Evolutionary conservation across 2,113 vertebrate genomes (phyloP).

Genomic region (Cyphomyrus plagiostoma): DNA sequence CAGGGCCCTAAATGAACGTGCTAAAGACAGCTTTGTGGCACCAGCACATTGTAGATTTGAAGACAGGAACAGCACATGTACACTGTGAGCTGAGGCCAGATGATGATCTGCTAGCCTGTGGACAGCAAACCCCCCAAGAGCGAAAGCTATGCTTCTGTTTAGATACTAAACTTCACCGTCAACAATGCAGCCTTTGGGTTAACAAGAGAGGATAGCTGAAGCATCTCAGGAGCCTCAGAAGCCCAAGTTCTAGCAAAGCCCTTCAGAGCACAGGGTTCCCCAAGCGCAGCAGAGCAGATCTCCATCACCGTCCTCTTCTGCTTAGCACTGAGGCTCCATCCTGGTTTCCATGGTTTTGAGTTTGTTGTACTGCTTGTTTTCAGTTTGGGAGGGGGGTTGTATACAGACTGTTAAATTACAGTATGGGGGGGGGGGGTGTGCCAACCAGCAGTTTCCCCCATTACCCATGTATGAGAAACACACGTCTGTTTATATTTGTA

Average conservation of each 20-base stretch:
- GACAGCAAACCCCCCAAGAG: neutral
- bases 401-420: neutral
- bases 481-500: neutral
- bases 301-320: neutral
- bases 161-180: neutral
- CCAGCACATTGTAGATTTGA: neutral
- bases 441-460: neutral
- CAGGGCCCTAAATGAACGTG: neutral
- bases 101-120: neutral
- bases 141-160: neutral
- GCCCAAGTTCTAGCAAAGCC: neutral
- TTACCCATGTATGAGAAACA: neutral
- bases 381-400: neutral
- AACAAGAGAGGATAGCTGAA: neutral
- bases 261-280: neutral
- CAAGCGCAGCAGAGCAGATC: neutral
- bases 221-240: neutral
- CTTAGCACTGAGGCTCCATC: neutral
- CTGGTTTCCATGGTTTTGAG: neutral
- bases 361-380: neutral
- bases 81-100: neutral
- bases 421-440: neutral
- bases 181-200: neutral
- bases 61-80: neutral
- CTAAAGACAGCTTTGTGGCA: neutral